A percentile compares a stretch with the other conserved stretches of the same genome.
phyloP scores from a whole-genome alignment of 2,113 vertebrate species.

The Phrynocephalus versicolor region DNA sequence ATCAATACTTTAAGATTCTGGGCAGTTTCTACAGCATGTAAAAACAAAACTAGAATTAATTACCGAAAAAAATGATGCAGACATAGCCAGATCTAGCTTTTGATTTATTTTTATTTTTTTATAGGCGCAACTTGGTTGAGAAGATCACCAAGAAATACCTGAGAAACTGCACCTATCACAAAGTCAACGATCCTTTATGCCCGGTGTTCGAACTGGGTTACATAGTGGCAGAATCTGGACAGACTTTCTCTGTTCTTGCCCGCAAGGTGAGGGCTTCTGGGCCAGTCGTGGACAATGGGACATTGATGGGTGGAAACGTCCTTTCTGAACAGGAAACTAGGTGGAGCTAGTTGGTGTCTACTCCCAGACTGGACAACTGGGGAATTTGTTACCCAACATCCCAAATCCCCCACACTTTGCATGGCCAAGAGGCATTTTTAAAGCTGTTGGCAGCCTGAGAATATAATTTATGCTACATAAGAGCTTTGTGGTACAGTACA shows the following conservation, averaged over 20 bases:
- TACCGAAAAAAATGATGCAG: neutral
- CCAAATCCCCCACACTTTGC: too few species aligned
- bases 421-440: too few species aligned
- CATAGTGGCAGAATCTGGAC: conserved; percentile 83
- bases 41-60: neutral
- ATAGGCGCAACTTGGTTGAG: conserved; percentile 92
- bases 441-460: too few species aligned
- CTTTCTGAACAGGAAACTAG: neutral
- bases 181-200: conserved; percentile 77
- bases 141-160: conserved; percentile 75
- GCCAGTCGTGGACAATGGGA: neutral
- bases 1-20: neutral
- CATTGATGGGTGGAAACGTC: neutral
- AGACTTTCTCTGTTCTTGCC: conserved; percentile 83
- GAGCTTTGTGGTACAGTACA: too few species aligned
- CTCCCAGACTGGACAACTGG: too few species aligned
- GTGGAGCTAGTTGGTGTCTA: neutral
- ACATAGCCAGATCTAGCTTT: neutral
- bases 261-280: conserved; percentile 61
- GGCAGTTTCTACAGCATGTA: neutral
- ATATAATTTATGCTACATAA: too few species aligned
- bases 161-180: conserved; percentile 80
- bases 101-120: neutral
- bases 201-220: conserved; percentile 90
- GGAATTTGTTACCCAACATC: too few species aligned